Base-by-base conservation (phyloP, 2,888 invertebrate genomes). In the Caenorhabditis becei region DNA sequence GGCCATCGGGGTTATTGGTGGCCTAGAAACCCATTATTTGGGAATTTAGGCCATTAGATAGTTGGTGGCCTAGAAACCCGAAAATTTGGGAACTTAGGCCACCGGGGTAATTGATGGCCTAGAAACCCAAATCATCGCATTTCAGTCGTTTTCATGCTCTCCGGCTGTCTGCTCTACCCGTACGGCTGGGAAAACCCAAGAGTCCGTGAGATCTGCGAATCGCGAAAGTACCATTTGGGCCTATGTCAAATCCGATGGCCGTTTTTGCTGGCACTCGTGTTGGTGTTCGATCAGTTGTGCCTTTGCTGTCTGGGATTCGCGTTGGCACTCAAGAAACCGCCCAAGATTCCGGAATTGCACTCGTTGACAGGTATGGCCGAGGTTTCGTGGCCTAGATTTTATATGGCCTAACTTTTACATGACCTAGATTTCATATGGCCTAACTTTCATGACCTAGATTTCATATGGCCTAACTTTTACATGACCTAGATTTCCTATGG, bases 241-340 rank as follows among this genome's bases (percentile, higher is more conserved):
- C 80, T 89, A 10, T 92, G 92, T 82, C 89, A 89, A 28, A 86
- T 92, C 14, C 90, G 92, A 61, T 92, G 92, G 92, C 92, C 92
- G 1, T 92, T 91, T 84, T 90, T 92, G 44, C 89, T 92, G 37
- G 92, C 92, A 44, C 91, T 92, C 53, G 91, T 92, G 26, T 90
- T 92, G 54, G 90, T 92, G 37, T 91, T 92, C 70, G 92, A 92
- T 80, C 91, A 91, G 74, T 82, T 92, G 66, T 89, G 92, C 54
- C 89, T 92, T 51, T 89, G 92, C 24, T 85, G 91, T 23, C 88
- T 92, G 23, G 92, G 92, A 58, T 92, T 92, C 83, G 90, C 92
- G 23, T 86, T 92, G 74, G 92, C 92, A 4, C 81, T 86, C 59
- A 86, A 86, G 28, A 86, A 86, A 66, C 88, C 88, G 37, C 84